These are phyloP conservation scores for Shinisaurus crocodilurus DNA, from an alignment of 2,113 vertebrate genomes.

Conservation along the genomic window DNA sequence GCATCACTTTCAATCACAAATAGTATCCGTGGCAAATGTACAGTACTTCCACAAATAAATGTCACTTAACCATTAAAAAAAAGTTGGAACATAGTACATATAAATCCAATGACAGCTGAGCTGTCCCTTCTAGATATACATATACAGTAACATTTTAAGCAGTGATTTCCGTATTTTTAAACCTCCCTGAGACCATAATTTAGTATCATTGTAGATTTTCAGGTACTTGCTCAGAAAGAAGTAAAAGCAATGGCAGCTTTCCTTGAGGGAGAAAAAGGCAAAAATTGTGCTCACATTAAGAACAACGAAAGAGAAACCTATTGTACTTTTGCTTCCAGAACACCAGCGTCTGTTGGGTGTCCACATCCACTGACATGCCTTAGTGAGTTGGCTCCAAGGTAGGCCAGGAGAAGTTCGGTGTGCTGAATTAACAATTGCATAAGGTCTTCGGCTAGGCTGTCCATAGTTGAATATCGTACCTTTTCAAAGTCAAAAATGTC, in stretches of 20 bases:
- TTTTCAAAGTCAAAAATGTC: conserved; percentile 98
- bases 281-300: neutral
- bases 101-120: conserved; percentile 57
- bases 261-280: neutral
- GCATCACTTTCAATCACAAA: conserved; percentile 59
- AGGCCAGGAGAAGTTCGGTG: conserved; percentile 85
- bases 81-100: conserved; percentile 56
- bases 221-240: conserved; percentile 17
- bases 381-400: conserved; percentile 79
- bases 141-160: conserved; percentile 33
- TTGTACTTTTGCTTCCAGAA: conserved; percentile 80
- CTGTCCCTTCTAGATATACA: conserved; percentile 41
- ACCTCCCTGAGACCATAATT: conserved; percentile 78
- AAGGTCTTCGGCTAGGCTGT: conserved; percentile 89
- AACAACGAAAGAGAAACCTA: conserved; percentile 51
- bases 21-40: conserved; percentile 61
- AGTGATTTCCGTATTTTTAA: conserved; percentile 29
- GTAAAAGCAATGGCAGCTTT: conserved; percentile 2
- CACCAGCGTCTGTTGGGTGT: conserved; percentile 64
- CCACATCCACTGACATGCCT: conserved; percentile 60
- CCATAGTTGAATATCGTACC: conserved; percentile 88
- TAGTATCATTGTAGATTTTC: conserved; percentile 13
- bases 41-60: conserved; percentile 58
- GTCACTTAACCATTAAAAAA: conserved; percentile 60
- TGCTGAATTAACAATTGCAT: conserved; percentile 85